Evolutionary conservation across 2,888 invertebrate genomes (phyloP).

Genomic region (Caenorhabditis zanzibari): DNA sequence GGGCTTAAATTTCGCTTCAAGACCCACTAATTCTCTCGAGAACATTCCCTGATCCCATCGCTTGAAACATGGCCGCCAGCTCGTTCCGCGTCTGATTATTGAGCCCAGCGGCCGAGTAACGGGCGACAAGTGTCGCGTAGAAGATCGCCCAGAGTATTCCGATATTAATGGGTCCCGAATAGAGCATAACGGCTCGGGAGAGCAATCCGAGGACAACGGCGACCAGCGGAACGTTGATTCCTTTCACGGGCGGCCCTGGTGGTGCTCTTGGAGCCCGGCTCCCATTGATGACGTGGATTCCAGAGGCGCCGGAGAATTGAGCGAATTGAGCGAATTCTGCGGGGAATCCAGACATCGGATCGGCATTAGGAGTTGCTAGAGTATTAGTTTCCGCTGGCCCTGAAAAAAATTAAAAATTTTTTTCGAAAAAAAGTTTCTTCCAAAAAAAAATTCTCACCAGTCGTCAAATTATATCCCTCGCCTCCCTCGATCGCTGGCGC

Average conservation of each 20-base stretch:
- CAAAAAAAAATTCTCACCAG: conserved; percentile 18
- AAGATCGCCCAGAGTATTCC: conserved; percentile 59
- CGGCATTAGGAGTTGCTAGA: not conserved
- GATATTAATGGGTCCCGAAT: conserved; percentile 57
- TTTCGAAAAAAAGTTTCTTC: not conserved
- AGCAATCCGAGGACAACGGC: conserved; percentile 46
- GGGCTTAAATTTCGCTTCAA: not conserved
- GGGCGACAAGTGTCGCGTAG: conserved; percentile 51
- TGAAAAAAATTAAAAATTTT: not conserved
- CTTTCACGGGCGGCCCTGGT: conserved; percentile 10
- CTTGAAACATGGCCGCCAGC: conserved; percentile 42
- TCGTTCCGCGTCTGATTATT: conserved; percentile 52
- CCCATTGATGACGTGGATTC: not conserved
- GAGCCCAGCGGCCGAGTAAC: conserved; percentile 51
- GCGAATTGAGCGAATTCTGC: conserved; percentile 39
- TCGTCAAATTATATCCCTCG: conserved; percentile 62
- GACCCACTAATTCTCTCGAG: conserved; percentile 53
- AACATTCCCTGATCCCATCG: conserved; percentile 38
- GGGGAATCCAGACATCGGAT: conserved; percentile 9
- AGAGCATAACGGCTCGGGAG: conserved; percentile 55
- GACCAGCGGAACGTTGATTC: conserved; percentile 48
- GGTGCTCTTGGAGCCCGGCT: not conserved
- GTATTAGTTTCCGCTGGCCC: not conserved
- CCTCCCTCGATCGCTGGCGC: conserved; percentile 76
- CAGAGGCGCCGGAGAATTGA: not conserved